Percentiles rank a stretch among this genome's conserved stretches.
Conservation (phyloP, 2,888 invertebrate genomes). For the Ormia ochracea region DNA sequence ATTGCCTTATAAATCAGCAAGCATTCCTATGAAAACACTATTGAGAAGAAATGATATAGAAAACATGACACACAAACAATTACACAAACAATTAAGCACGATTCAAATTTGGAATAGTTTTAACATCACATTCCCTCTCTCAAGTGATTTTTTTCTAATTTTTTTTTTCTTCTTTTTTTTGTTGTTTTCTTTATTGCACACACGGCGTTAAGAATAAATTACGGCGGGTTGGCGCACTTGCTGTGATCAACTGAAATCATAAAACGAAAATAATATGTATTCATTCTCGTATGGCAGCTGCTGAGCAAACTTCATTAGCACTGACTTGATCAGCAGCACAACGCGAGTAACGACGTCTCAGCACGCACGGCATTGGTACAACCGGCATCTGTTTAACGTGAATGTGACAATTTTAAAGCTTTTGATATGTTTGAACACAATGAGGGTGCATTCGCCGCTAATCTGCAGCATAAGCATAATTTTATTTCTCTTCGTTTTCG, state of each 20-base stretch:
- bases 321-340: background rate
- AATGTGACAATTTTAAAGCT: constrained; percentile 3
- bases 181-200: background rate
- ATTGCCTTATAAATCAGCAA: constrained; percentile 24
- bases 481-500: background rate
- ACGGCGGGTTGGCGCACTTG: constrained; percentile 47
- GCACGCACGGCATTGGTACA: no score
- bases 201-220: constrained; percentile 18
- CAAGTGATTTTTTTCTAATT: background rate
- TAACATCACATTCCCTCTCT: background rate
- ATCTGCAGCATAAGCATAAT: constrained; percentile 20
- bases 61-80: constrained; percentile 4
- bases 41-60: background rate
- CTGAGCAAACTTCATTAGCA: constrained; percentile 21
- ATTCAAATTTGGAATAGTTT: constrained; percentile 10
- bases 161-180: background rate
- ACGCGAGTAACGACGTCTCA: constrained; percentile 6
- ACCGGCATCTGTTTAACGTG: constrained; percentile 4
- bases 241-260: constrained; percentile 55
- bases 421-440: constrained; percentile 2
- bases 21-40: background rate
- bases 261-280: constrained; percentile 37
- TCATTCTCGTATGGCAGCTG: constrained; percentile 21
- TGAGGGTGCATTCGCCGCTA: background rate
- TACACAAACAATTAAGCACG: constrained; percentile 1